Base-by-base conservation (phyloP, 2,888 invertebrate genomes). In the Drosophila bunnanda region DNA sequence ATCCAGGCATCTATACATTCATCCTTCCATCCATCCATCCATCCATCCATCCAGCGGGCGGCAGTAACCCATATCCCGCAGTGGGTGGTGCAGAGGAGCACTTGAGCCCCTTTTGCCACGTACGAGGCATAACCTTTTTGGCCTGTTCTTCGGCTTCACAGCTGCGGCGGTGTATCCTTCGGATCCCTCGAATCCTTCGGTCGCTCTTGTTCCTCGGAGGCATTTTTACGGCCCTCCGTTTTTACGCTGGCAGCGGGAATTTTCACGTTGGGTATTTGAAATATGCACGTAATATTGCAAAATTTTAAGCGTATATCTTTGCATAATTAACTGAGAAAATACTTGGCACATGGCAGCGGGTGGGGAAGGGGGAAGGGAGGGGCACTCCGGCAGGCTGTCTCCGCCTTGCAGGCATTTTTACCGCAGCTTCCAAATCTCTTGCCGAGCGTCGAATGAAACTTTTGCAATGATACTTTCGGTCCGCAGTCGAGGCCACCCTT, bases 271-370 rank as follows among this genome's bases (percentile, higher is more conserved):
- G 74, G 80, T 83, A 86, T 86, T 86, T 86, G 88, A 86, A 86
- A 83, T 86, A 86, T 86, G 88, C 86, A 88, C 88, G 88, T 88
- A 86, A 86, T 86, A 86, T 86, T 88, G 85, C 85, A 83, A 86
- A 86, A 86, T 86, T 88, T 86, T 88, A 83, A 86, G 79, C 85
- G 82, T 88, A 86, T 86, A 86, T 88, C 83, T 86, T 88, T 86
- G 88, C 85, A 86, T 86, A 88, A 86, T 86, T 86, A 86, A 86
- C 85, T 88, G 83, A 82, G 83, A 86, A 86, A 88, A 84, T 87
- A 84, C 87, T 84, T 84, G 79, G 77, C 80, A 54, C 53, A 70
- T 15, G 60, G 52, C 43, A 25, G 4, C 25, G 25, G 15, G 17
- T 2, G 34, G 15, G 15, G 52, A 7, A 34, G 15, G 15, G 52